Evolutionary conservation across 2,113 vertebrate species (phyloP), one percentile per base, ranked within the genome.

Genomic region (Lampris incognitus): DNA sequence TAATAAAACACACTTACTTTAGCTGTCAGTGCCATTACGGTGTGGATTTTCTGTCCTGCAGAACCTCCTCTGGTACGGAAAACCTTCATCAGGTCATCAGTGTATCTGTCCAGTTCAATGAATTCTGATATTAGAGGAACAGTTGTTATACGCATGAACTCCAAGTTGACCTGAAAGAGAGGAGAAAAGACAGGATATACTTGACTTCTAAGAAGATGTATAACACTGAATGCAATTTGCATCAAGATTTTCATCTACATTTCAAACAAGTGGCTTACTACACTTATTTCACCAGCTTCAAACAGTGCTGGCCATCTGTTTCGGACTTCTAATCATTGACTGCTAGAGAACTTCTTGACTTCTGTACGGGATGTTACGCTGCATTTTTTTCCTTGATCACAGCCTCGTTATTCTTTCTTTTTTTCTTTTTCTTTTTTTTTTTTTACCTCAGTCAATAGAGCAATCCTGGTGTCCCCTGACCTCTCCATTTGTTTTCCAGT

Each of bases 401-500:
- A 9, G 36, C 36, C 44, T 66, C 49, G 1, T 66, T 13, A 2
- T 66, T 46, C n/a, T 6, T 57, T 13, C n/a, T 57, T 36, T 51
- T 66, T 66, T 51, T 51, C 24, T 51, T 9, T 51, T 51, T 6
- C 50, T 9, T 11, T 9, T 51, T 66, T 50, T 24, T 75, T 75
- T 41, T 40, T 67, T 44, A 69, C 50, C 66, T 69, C 66, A 2
- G 10, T 50, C 46, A 68, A n/a, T 56, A 69, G 66, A 60, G 64
- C 42, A 42, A 70, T 38, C 54, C 58, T 41, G 79, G 38, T 69
- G 79, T 84, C 0, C 66, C 76, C 51, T 81, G 58, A 24, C 67
- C 79, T 66, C 83, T 9, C 6, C 6, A 9, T 63, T 85, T 83
- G 50, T 84, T 38, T 13, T 78, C 76, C 6, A 87, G 38, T 3